A percentile compares a stretch with the other conserved stretches of the same genome.
Evolutionary conservation across 2,888 invertebrate species (phyloP).

Genomic region (Meghimatium bilineatum): DNA sequence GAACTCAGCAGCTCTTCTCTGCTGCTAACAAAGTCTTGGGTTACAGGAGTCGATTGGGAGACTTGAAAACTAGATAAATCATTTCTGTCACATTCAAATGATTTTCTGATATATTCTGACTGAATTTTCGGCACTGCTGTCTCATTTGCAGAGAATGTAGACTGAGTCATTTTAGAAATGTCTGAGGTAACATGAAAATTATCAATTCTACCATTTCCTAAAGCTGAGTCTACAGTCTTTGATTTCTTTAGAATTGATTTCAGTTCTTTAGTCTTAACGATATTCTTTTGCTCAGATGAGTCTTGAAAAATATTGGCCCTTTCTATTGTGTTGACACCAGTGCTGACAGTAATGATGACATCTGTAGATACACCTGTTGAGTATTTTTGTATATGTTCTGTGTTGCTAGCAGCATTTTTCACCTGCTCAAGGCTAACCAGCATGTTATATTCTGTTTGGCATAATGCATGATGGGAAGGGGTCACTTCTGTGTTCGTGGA

Average conservation of each 20-base stretch:
- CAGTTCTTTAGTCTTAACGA: slow-evolving; percentile 1
- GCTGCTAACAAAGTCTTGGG: background rate
- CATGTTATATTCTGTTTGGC: slow-evolving; percentile 67
- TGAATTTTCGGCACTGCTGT: background rate
- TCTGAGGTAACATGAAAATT: slow-evolving; percentile 20
- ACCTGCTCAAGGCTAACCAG: slow-evolving; percentile 63
- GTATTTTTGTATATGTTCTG: slow-evolving; percentile 56
- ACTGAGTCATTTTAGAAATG: background rate
- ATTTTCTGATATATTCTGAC: background rate
- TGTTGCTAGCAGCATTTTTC: slow-evolving; percentile 63
- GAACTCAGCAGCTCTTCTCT: slow-evolving; percentile 15
- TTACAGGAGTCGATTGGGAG: slow-evolving; percentile 16
- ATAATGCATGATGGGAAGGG: slow-evolving; percentile 43
- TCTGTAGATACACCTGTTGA: slow-evolving; percentile 63
- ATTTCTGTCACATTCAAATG: slow-evolving; percentile 7
- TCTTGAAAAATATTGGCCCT: slow-evolving; percentile 35
- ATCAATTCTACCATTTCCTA: slow-evolving; percentile 12
- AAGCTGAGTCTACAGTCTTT: slow-evolving; percentile 16
- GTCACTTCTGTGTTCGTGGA: slow-evolving; percentile 66
- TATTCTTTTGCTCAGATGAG: slow-evolving; percentile 19
- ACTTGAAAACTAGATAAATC: slow-evolving; percentile 25
- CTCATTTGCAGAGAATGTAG: slow-evolving; percentile 6
- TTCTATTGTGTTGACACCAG: slow-evolving; percentile 40
- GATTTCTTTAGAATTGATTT: slow-evolving; percentile 37
- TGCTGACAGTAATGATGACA: background rate